Evolutionary conservation across 2,888 invertebrate species (phyloP).

Genomic region (Trissolcus japonicus): DNA sequence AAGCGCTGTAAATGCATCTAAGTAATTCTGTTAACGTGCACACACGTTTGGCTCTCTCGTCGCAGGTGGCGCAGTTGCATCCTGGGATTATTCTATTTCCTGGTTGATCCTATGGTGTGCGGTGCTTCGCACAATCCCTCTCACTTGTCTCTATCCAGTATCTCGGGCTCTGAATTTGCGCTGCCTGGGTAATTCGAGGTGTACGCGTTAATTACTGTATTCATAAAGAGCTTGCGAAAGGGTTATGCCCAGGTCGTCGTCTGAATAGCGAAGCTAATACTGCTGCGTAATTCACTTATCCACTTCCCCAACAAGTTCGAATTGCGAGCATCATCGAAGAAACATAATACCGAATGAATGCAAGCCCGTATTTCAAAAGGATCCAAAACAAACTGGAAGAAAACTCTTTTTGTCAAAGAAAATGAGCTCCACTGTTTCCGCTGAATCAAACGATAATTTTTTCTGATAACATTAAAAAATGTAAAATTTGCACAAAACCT

Average conservation of each 20-base stretch:
- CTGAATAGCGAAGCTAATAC: slow-evolving; percentile 76
- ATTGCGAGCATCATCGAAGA: slow-evolving; percentile 57
- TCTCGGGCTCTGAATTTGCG: slow-evolving; percentile 52
- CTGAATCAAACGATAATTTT: slow-evolving; percentile 1
- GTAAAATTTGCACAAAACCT: background rate
- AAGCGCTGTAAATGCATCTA: slow-evolving; percentile 53
- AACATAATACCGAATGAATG: slow-evolving; percentile 53
- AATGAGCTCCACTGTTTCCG: background rate
- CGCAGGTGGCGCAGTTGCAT: slow-evolving; percentile 59
- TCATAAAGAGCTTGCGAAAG: slow-evolving; percentile 70
- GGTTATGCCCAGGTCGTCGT: slow-evolving; percentile 65
- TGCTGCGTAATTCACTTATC: slow-evolving; percentile 72
- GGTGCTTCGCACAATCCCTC: slow-evolving; percentile 43
- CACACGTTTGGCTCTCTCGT: slow-evolving; percentile 65
- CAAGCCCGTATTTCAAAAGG: slow-evolving; percentile 36
- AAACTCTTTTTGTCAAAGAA: slow-evolving; percentile 19
- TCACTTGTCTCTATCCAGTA: slow-evolving; percentile 34
- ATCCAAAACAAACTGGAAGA: slow-evolving; percentile 41
- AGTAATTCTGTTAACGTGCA: slow-evolving; percentile 69
- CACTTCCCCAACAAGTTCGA: slow-evolving; percentile 57
- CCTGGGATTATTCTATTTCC: slow-evolving; percentile 53
- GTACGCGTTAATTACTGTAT: slow-evolving; percentile 74
- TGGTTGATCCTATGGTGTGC: slow-evolving; percentile 15
- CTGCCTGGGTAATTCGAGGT: slow-evolving; percentile 68
- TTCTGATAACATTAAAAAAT: slow-evolving; percentile 1